Evolutionary conservation across 1,140 invertebrate species (phyloP).

Genomic region (Harlomillsia oculata): DNA sequence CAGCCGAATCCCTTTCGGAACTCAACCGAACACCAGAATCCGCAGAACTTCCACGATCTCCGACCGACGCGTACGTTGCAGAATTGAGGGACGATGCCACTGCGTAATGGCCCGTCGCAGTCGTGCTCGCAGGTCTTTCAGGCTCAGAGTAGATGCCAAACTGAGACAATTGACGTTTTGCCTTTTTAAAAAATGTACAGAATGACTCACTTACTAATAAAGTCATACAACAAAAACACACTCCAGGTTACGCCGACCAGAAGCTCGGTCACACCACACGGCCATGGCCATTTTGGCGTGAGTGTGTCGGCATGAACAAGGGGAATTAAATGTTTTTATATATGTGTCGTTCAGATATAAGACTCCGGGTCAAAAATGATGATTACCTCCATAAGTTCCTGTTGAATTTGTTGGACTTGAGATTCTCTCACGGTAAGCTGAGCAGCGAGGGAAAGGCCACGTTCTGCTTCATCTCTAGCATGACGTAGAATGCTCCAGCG

Average conservation of each 20-base stretch:
- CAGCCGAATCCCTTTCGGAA: slow-evolving; percentile 63
- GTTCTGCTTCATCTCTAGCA: slow-evolving; percentile 77
- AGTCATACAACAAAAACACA: no score
- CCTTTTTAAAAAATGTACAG: slow-evolving; percentile 41
- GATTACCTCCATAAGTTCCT: slow-evolving; percentile 66
- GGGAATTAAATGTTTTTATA: no score
- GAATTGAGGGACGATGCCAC: slow-evolving; percentile 33
- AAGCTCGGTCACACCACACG: no score
- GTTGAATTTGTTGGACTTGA: slow-evolving; percentile 69
- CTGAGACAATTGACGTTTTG: slow-evolving; percentile 56
- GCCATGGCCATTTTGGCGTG: no score
- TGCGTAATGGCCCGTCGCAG: slow-evolving; percentile 34
- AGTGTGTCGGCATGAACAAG: no score
- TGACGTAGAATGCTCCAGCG: slow-evolving; percentile 76
- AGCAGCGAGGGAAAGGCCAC: slow-evolving; percentile 70
- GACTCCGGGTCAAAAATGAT: neutral
- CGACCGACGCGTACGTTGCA: slow-evolving; percentile 42
- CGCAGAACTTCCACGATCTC: slow-evolving; percentile 72
- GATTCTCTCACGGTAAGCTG: slow-evolving; percentile 75
- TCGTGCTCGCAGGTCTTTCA: slow-evolving; percentile 35
- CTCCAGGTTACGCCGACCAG: no score
- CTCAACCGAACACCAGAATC: slow-evolving; percentile 72
- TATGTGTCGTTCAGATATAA: neutral
- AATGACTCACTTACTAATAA: no score
- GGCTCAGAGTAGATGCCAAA: slow-evolving; percentile 60